Evolutionary conservation across 2,888 invertebrate species (phyloP).

Genomic region (Megaustenia siamemsis): DNA sequence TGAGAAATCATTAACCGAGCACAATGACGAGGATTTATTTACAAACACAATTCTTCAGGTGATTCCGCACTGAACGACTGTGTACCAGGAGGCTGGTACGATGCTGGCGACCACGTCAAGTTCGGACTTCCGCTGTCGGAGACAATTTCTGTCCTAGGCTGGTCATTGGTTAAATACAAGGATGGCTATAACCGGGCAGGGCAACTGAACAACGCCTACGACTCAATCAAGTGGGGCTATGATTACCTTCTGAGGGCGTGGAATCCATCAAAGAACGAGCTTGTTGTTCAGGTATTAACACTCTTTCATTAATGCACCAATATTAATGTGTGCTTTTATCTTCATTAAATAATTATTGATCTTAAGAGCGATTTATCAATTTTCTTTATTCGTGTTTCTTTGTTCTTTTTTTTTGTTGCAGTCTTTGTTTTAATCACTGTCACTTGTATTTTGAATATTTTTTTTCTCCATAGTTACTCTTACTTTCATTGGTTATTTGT

Average conservation of each 20-base stretch:
- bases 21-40: no score
- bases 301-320: no score
- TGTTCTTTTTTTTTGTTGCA: no score
- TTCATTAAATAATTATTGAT: no score
- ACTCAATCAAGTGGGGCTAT: conserved; percentile 82
- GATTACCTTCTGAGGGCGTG: conserved; percentile 83
- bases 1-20: no score
- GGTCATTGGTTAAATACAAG: conserved; percentile 62
- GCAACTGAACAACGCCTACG: conserved; percentile 65
- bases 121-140: conserved; percentile 65
- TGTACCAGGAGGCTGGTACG: conserved; percentile 56
- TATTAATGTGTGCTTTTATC: no score
- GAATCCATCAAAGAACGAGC: conserved; percentile 44
- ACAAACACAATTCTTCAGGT: conserved; percentile 54
- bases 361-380: no score
- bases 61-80: conserved; percentile 72
- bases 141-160: conserved; percentile 56
- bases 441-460: no score
- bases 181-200: conserved; percentile 62
- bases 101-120: conserved; percentile 67
- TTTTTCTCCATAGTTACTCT: no score
- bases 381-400: no score
- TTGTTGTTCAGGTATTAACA: conserved; percentile 44
- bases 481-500: no score
- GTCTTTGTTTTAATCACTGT: no score